Conservation (phyloP, 2,888 invertebrate species). For the Theretra japonica region DNA sequence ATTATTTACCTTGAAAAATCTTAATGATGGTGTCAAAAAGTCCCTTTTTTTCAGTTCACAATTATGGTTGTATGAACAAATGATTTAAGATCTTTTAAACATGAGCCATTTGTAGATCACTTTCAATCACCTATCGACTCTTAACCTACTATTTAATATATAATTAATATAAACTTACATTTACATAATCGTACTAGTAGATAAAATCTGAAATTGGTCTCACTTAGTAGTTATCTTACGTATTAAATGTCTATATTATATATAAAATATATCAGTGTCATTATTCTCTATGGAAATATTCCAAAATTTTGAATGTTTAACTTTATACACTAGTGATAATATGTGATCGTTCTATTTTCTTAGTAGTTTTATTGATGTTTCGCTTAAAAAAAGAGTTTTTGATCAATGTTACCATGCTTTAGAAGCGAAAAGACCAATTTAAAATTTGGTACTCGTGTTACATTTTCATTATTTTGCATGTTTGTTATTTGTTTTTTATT, state of each 20-base stretch:
- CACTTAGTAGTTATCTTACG: background rate
- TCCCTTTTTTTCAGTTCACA: too few species aligned
- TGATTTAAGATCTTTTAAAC: background rate
- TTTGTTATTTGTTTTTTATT: background rate
- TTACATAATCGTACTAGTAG: background rate
- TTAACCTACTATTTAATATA: background rate
- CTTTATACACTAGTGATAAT: background rate
- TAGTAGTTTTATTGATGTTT: slow-evolving; percentile 9
- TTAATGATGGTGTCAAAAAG: too few species aligned
- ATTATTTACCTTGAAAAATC: too few species aligned
- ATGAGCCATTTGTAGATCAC: background rate
- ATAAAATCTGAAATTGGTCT: slow-evolving; percentile 14
- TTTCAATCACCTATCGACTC: background rate
- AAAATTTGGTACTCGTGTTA: background rate
- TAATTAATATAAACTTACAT: background rate
- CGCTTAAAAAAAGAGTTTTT: background rate
- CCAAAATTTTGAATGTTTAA: background rate
- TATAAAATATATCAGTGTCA: background rate
- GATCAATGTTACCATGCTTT: slow-evolving; percentile 12
- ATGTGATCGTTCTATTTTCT: slow-evolving; percentile 12
- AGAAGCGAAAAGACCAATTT: slow-evolving; percentile 2
- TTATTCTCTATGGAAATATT: background rate
- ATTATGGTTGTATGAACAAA: too few species aligned
- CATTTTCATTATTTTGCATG: background rate
- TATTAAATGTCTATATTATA: background rate